These are phyloP conservation scores for Apis dorsata DNA, from an alignment of 1,140 invertebrate species.

Conservation along the genomic window DNA sequence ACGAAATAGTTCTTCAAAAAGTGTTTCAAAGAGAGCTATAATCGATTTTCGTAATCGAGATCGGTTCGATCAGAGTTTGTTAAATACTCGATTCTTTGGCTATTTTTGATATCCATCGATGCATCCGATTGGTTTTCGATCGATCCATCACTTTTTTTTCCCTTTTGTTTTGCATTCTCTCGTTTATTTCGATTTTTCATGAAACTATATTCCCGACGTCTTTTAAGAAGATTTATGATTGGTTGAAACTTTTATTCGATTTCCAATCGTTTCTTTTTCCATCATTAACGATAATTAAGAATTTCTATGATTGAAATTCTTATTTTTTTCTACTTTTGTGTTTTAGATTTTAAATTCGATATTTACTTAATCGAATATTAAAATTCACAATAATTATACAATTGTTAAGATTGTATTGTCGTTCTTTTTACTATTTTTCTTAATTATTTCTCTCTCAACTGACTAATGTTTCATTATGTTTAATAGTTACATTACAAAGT, in stretches of 20 bases:
- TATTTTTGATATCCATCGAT: slow-evolving; percentile 54
- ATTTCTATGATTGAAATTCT: not conserved
- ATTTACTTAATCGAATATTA: not conserved
- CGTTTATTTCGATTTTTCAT: slow-evolving; percentile 13
- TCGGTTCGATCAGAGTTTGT: slow-evolving; percentile 46
- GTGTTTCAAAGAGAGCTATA: slow-evolving; percentile 42
- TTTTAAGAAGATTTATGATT: slow-evolving; percentile 9
- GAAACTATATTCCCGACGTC: not conserved
- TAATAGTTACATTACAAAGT: too few species aligned
- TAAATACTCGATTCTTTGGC: slow-evolving; percentile 37
- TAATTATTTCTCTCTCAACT: too few species aligned
- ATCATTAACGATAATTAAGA: not conserved
- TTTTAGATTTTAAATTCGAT: not conserved
- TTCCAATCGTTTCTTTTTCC: not conserved
- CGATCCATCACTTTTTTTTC: not conserved
- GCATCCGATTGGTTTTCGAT: slow-evolving; percentile 27
- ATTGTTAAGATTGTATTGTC: not conserved
- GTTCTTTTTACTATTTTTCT: too few species aligned
- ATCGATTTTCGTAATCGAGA: slow-evolving; percentile 40
- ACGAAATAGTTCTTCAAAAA: slow-evolving; percentile 42
- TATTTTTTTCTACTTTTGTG: too few species aligned
- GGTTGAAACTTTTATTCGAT: not conserved
- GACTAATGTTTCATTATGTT: too few species aligned
- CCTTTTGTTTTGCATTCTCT: not conserved
- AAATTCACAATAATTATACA: not conserved